phyloP scores from a whole-genome alignment of 2,888 invertebrate genomes.

The Litoditis marina region DNA sequence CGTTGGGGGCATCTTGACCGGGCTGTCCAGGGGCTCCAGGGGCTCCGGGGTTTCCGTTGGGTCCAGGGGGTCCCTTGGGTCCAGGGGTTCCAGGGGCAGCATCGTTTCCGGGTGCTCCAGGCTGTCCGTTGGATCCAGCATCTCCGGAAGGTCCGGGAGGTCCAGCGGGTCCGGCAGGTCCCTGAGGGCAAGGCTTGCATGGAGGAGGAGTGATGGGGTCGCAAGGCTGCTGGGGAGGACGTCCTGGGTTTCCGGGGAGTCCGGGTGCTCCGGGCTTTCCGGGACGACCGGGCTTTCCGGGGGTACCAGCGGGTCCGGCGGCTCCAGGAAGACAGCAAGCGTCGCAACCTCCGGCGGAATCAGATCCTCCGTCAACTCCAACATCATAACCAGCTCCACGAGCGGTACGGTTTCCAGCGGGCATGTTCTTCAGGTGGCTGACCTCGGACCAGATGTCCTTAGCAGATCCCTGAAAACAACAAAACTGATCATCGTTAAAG shows the following conservation, averaged over 20 bases:
- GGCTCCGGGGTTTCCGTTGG: conserved; percentile 42
- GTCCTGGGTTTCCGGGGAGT: conserved; percentile 50
- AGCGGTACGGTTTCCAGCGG: conserved; percentile 46
- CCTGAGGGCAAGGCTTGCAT: conserved; percentile 52
- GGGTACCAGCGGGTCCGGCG: conserved; percentile 43
- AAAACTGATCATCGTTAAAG: no score
- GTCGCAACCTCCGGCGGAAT: conserved; percentile 45
- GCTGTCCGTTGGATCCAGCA: conserved; percentile 37
- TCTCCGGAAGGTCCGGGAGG: conserved; percentile 44
- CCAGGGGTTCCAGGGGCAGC: conserved; percentile 49
- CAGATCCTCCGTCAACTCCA: conserved; percentile 20
- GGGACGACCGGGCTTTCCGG: conserved; percentile 44
- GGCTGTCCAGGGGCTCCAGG: conserved; percentile 54
- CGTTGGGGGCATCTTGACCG: conserved; percentile 47
- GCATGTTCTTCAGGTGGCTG: conserved; percentile 44
- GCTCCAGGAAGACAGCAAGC: conserved; percentile 54
- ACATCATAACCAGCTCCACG: conserved; percentile 30
- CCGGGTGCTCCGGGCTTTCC: conserved; percentile 45
- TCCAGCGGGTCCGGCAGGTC: conserved; percentile 47
- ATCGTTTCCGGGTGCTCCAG: conserved; percentile 43
- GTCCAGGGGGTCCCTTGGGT: conserved; percentile 47
- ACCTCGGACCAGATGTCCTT: conserved; percentile 49
- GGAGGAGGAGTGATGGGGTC: conserved; percentile 53
- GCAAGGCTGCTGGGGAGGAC: conserved; percentile 52
- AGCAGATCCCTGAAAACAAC: conserved; percentile 36